Evolutionary conservation across 2,113 vertebrate genomes (phyloP).

Genomic region (Malurus elegans): DNA sequence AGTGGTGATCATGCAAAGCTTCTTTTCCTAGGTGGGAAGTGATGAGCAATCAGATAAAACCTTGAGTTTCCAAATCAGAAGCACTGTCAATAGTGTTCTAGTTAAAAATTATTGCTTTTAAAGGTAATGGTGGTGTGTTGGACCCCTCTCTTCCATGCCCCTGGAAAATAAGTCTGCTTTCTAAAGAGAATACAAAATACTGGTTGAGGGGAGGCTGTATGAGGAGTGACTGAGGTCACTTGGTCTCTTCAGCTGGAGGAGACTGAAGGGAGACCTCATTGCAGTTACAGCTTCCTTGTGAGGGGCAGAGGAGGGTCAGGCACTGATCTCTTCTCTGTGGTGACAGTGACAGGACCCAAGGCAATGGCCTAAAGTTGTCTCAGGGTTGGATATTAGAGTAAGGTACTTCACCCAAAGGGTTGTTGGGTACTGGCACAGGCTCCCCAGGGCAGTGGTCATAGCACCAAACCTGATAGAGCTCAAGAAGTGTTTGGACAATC

Average conservation of each 20-base stretch:
- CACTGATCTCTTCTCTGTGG: too few relatives aligned
- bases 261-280: too few relatives aligned
- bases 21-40: background rate
- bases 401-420: too few relatives aligned
- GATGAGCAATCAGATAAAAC: background rate
- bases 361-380: too few relatives aligned
- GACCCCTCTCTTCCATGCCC: background rate
- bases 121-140: background rate
- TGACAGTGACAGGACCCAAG: too few relatives aligned
- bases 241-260: background rate
- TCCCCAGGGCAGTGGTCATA: too few relatives aligned
- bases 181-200: background rate
- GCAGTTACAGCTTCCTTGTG: too few relatives aligned
- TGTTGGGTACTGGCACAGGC: too few relatives aligned
- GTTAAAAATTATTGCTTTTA: background rate
- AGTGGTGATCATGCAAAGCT: background rate
- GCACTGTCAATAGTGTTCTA: background rate
- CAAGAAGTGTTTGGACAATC: accelerated
- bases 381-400: too few relatives aligned
- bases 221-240: accelerated
- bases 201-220: accelerated
- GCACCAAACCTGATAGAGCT: too few relatives aligned
- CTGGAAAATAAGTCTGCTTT: background rate
- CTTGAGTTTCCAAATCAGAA: background rate
- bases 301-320: too few relatives aligned